phyloP scores from a whole-genome alignment of 2,797 vertebrate genomes.

The Lindbergichthys nudifrons region DNA sequence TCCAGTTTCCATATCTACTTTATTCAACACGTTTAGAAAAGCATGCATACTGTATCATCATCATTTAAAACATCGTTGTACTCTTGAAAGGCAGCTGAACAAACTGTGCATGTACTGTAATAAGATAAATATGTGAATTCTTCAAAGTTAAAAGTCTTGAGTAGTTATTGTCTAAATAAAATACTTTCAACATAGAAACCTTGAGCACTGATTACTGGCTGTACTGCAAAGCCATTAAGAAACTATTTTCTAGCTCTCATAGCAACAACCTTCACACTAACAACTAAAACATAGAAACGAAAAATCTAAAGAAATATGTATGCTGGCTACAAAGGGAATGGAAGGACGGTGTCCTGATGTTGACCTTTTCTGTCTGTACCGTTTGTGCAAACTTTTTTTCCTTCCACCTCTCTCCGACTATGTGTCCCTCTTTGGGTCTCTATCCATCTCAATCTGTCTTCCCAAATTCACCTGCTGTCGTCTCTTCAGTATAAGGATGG shows the following conservation, averaged over 20 bases:
- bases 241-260: conserved; percentile 8
- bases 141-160: conserved; percentile 1
- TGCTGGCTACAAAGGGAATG: not conserved
- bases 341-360: not conserved
- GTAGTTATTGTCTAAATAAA: conserved; percentile 4
- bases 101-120: not conserved
- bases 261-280: conserved; percentile 9
- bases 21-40: conserved; percentile 39
- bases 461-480: conserved; percentile 47
- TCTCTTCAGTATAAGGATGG: conserved; percentile 45
- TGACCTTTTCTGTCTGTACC: not conserved
- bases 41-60: not conserved
- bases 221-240: conserved; percentile 7
- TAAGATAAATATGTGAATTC: not conserved
- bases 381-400: conserved; percentile 19
- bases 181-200: not conserved
- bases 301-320: not conserved
- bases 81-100: conserved; percentile 11
- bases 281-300: not conserved
- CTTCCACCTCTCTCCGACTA: not conserved
- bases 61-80: conserved; percentile 1
- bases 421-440: conserved; percentile 46
- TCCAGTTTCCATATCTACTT: conserved; percentile 43
- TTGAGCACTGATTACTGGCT: conserved; percentile 32
- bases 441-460: conserved; percentile 65